Evolutionary conservation across 2,113 vertebrate genomes (phyloP).

Genomic region (Hassar affinis): DNA sequence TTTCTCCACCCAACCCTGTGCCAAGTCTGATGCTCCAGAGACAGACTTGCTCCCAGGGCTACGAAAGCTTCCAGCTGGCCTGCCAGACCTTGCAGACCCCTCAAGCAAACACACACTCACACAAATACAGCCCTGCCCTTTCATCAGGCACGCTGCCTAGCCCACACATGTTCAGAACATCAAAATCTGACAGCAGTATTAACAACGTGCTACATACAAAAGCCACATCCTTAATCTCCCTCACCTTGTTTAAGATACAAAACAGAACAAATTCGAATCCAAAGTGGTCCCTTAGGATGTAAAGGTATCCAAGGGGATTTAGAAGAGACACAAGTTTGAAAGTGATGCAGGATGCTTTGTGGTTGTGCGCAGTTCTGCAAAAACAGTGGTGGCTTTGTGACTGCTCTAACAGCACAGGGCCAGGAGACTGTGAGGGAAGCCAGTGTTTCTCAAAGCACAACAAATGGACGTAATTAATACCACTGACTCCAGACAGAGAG

Average conservation of each 20-base stretch:
- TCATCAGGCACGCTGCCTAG: constrained; percentile 19
- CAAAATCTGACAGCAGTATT: constrained; percentile 60
- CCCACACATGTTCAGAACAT: constrained; percentile 37
- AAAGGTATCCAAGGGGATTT: constrained; percentile 24
- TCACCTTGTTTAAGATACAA: constrained; percentile 41
- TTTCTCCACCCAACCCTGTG: constrained; percentile 52
- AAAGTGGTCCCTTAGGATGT: not conserved
- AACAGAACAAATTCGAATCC: constrained; percentile 15
- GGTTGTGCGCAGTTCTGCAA: not conserved
- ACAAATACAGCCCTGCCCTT: constrained; percentile 34
- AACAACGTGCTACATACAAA: constrained; percentile 60
- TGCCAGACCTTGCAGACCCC: constrained; percentile 40
- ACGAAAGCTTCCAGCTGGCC: constrained; percentile 66
- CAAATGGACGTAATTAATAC: constrained; percentile 42
- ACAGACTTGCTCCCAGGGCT: constrained; percentile 57
- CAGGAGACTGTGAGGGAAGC: not conserved
- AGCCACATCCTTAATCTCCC: constrained; percentile 59
- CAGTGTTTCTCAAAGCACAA: constrained; percentile 25
- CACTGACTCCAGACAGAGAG: constrained; percentile 20
- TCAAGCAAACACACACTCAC: constrained; percentile 44
- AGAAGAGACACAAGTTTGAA: constrained; percentile 19
- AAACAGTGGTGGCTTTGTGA: constrained; percentile 34
- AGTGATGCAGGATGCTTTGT: constrained; percentile 23
- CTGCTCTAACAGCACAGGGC: not conserved
- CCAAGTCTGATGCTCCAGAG: constrained; percentile 63